Conservation (phyloP, 2,113 vertebrate genomes). For the Amphiprion percula region DNA sequence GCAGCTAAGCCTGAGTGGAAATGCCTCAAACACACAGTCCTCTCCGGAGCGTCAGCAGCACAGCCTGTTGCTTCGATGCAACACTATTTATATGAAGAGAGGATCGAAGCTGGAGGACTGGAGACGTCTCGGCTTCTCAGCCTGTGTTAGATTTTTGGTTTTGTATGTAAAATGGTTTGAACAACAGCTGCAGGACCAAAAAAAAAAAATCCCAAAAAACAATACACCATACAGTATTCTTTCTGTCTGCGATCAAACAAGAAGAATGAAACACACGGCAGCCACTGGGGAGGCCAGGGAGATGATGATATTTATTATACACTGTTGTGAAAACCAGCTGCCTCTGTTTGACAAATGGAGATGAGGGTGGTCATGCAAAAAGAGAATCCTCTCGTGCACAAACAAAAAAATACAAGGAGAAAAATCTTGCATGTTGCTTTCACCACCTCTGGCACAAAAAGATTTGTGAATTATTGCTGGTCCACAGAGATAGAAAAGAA, state of each 20-base stretch:
- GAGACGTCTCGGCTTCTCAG: conserved; percentile 17
- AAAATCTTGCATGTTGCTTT: conserved; percentile 33
- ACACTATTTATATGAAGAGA: conserved; percentile 35
- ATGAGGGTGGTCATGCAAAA: conserved; percentile 38
- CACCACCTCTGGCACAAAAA: conserved; percentile 29
- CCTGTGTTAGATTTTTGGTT: conserved; percentile 21
- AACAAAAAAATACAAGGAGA: conserved; percentile 21
- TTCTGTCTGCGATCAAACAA: not conserved
- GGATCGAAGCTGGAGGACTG: conserved; percentile 35
- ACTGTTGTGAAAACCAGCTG: conserved; percentile 8
- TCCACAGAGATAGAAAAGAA: conserved; percentile 4
- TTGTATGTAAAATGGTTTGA: conserved; percentile 16
- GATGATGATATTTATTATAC: conserved; percentile 26
- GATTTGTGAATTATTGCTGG: conserved; percentile 57
- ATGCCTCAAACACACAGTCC: conserved; percentile 44
- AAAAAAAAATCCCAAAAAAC: not conserved
- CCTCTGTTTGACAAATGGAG: conserved; percentile 35
- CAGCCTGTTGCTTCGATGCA: conserved; percentile 76
- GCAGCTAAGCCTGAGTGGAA: conserved; percentile 49
- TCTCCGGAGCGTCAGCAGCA: conserved; percentile 29
- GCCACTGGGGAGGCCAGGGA: conserved; percentile 2
- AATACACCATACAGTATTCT: not conserved
- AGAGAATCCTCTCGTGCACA: conserved; percentile 29
- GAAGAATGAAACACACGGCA: conserved; percentile 2
- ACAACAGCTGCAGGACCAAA: not conserved